Base-by-base conservation (phyloP, 2,888 invertebrate genomes). In the Drosophila parthenogenetica region DNA sequence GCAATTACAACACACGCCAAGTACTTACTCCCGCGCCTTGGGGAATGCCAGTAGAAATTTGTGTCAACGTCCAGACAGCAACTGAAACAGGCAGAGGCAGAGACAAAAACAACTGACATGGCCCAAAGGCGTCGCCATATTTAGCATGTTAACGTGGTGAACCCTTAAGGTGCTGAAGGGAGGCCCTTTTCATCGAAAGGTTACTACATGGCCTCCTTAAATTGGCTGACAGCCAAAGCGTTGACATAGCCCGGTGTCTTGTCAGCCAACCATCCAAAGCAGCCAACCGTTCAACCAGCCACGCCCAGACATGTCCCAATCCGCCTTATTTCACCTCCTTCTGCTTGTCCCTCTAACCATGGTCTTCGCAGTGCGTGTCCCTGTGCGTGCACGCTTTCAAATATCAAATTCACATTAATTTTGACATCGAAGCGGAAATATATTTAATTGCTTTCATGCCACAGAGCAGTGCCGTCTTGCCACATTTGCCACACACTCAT, bases 321-420 rank as follows among this genome's bases (percentile, higher is more conserved):
- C 53, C 22, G 16, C 16, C 5, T 19, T 22, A 8, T 17, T 1
- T 42, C 7, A 2, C 22, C 22, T n/a, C 54, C 14, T 3, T 2
- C 29, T 10, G 7, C 14, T 3, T 17, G 11, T 8, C 16, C 14
- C 13, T 25, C 17, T 8, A 1, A 8, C 35, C 22, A 19, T 1
- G 16, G 16, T 5, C n/a, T 17, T 16, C 1, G 14, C 0, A 50
- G 60, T 55, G 66, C 64, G 65, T 75, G 74, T 73, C 32, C 32
- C 54, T 54, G 16, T 57, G 78, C 79, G 79, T 64, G 77, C 60
- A 63, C 60, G 76, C 74, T 77, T 81, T 77, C 70, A 75, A 88
- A 88, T 89, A 89, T 89, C 83, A 87, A 89, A 87, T 73, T 73
- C 73, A 79, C 89, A 88, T 89, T 86, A 81, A 88, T 79, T 89